Base-by-base conservation (phyloP, 1,140 invertebrate genomes). In the Hermetia illucens region DNA sequence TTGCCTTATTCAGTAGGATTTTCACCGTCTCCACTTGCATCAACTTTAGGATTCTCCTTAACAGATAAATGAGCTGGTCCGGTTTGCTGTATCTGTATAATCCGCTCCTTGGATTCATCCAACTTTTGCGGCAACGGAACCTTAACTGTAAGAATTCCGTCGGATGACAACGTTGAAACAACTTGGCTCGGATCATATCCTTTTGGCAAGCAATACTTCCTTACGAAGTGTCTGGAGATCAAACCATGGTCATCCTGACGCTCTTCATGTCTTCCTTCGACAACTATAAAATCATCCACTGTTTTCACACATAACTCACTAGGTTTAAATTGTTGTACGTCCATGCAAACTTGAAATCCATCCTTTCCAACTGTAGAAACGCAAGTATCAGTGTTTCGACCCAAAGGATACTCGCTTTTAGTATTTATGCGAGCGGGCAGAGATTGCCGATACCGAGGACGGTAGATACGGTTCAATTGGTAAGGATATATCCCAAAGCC, bases 281-380 rank as follows among this genome's bases (percentile, higher is more conserved):
- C 60, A 2, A 75, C 63, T 1, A 80, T 58, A 22, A 63, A 65
- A 22, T 73, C 68, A 41, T 78, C 75, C 2, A 72, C 60, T 2
- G 75, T 75, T 52, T 78, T 82, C 2, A 83, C 77, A 13, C 61
- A 69, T 22, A 84, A 71, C 56, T 84, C 79, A 41, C 82, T 72
- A 0, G 80, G 78, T 20, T 69, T 65, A 61, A 69, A 78, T 30
- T 77, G 70, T 18, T 73, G 62, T 1, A 79, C 66, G 45, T 80
- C 75, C 43, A 79, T 52, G 37, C 67, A 64, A 39, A 74, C 66
- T 45, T 71, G 60, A 39, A 68, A 57, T 2, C 40, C 40, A 19
- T 41, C 35, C 15, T 32, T 32, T 2, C 34, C 35, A 19, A 24
- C 20, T 4, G 16, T 25, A 4, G 39, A 15, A 12, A 35, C 17